Base-by-base conservation (phyloP, 2,888 invertebrate genomes). In the Drosophila ochracea region DNA sequence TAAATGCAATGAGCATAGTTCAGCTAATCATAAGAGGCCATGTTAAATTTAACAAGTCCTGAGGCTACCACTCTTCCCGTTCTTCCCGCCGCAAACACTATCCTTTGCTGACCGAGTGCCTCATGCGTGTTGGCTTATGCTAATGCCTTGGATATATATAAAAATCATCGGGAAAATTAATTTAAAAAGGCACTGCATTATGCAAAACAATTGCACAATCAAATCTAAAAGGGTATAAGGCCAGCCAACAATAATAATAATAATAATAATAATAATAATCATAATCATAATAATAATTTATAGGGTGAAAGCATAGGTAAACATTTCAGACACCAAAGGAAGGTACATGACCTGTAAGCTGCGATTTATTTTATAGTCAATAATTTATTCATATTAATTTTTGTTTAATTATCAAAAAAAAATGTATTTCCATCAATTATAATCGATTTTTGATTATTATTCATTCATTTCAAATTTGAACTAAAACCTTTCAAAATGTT, bases 11-110 rank as follows among this genome's bases (percentile, higher is more conserved):
- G 39, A 61, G 62, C 82, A 78, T 85, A 77, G 83, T 82, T 85
- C 82, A 82, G 80, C 85, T 85, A 88, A 85, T 85, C 85, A 83
- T 83, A 85, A 88, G 76, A 86, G 86, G 70, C 72, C 86, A 73
- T 85, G 89, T 89, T 82, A 84, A 86, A 74, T 64, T 79, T 67
- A 86, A 83, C 83, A 72, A 88, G 86, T 78, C 65, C 72, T 63
- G 67, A 57, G 25, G 35, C 62, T 1, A 30, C 39, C 5, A 4
- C 47, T 19, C 43, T 52, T 31, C 31, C 37, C 16, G 16, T 19
- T 54, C 31, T 4, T n/a, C n/a, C 53, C 21, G 2, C 16, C 16
- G 3, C 5, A n/a, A 7, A 2, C 11, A 28, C 39, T 0, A 30
- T n/a, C 13, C 13, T 21, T 13, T 7, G 37, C 47, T 50, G 41